Percentiles rank a stretch among this genome's conserved stretches.
Conservation (phyloP, 2,888 invertebrate species). For the Noctua comes region DNA sequence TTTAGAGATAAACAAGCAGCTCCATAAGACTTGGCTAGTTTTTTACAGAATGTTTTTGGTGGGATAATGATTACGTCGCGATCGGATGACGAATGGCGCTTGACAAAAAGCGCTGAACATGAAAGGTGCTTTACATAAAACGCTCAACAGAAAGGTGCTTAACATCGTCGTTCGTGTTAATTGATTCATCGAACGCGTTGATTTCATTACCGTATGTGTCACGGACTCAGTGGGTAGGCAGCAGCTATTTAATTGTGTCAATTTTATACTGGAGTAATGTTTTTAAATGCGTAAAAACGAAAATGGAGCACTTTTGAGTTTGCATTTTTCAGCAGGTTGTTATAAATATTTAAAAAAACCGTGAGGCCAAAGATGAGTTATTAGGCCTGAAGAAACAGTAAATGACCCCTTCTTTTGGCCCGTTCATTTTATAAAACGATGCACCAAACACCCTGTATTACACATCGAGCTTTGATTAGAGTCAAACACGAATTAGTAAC, state of each 20-base stretch:
- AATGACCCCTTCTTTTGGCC: no score
- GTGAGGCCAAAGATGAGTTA: no score
- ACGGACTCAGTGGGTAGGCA: not conserved
- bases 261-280: not conserved
- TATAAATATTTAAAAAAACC: no score
- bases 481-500: not conserved
- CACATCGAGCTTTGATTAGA: no score
- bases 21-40: no score
- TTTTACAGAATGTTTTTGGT: no score
- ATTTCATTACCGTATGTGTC: slow-evolving; percentile 66
- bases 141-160: slow-evolving; percentile 38
- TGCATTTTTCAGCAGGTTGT: not conserved
- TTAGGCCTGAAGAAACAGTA: no score
- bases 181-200: slow-evolving; percentile 67
- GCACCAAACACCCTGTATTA: no score
- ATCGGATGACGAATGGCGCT: slow-evolving; percentile 36
- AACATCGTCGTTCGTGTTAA: slow-evolving; percentile 54
- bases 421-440: no score
- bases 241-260: slow-evolving; percentile 13
- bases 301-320: not conserved
- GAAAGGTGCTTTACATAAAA: slow-evolving; percentile 34
- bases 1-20: no score
- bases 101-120: slow-evolving; percentile 23
- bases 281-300: slow-evolving; percentile 11
- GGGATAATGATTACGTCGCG: slow-evolving; percentile 14